Evolutionary conservation across 2,113 vertebrate species (phyloP).

Genomic region (Crotalus tigris): DNA sequence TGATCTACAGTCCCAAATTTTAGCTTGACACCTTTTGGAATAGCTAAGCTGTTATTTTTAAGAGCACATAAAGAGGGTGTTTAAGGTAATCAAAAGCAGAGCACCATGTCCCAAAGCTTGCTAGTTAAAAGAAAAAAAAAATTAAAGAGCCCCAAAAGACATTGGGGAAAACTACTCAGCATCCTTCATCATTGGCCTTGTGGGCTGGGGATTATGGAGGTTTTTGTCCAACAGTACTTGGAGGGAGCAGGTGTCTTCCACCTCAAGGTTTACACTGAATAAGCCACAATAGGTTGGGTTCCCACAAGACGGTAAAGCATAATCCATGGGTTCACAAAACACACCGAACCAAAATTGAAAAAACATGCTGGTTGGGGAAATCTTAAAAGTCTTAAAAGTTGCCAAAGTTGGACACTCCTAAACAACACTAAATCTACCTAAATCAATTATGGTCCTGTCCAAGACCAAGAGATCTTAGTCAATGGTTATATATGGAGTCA

Average conservation of each 20-base stretch:
- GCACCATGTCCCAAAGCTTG: conserved; percentile 24
- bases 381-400: background rate
- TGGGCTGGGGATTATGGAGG: background rate
- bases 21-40: conserved; percentile 60
- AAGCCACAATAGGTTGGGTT: background rate
- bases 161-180: background rate
- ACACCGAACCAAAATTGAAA: background rate
- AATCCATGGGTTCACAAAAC: background rate
- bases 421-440: background rate
- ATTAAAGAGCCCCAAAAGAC: background rate
- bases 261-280: background rate
- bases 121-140: background rate
- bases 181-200: background rate
- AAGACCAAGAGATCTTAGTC: background rate
- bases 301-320: background rate
- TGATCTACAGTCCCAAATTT: conserved; percentile 41
- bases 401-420: background rate
- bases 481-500: background rate
- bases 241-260: background rate
- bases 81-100: conserved; percentile 54
- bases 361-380: background rate
- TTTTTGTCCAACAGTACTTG: background rate
- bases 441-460: background rate
- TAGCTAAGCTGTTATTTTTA: conserved; percentile 63
- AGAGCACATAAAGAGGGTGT: conserved; percentile 40